Percentiles rank a stretch among this genome's conserved stretches.
Conservation (phyloP, 2,888 invertebrate species). For the Harpalus rufipes region DNA sequence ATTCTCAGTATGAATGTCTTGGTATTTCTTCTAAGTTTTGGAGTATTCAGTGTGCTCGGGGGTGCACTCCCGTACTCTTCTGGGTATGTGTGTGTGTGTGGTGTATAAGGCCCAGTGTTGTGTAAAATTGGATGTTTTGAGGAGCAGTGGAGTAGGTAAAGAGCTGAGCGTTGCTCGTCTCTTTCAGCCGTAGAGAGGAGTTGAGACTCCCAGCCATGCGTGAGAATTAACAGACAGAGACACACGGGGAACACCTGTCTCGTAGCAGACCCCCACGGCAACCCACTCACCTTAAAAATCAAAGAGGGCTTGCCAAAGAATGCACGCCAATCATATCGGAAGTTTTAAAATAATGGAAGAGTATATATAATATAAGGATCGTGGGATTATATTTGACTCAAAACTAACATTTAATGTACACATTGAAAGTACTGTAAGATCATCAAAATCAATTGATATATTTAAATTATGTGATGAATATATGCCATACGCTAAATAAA, state of each 20-base stretch:
- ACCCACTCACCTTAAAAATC: background rate
- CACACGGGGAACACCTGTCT: conserved; percentile 12
- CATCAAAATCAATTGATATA: too few relatives aligned
- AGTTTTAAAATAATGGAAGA: too few relatives aligned
- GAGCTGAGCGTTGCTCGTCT: conserved; percentile 19
- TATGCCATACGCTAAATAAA: too few relatives aligned
- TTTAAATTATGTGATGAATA: too few relatives aligned
- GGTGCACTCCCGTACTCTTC: too few relatives aligned
- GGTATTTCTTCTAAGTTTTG: too few relatives aligned
- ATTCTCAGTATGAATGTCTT: too few relatives aligned
- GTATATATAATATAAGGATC: too few relatives aligned
- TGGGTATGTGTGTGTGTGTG: background rate
- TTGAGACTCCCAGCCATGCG: conserved; percentile 17
- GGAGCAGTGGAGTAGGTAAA: conserved; percentile 60
- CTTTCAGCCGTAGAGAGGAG: conserved; percentile 45
- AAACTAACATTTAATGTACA: too few relatives aligned
- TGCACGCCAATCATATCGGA: background rate
- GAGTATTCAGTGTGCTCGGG: too few relatives aligned
- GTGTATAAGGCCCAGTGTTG: conserved; percentile 48
- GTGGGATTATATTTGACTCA: too few relatives aligned
- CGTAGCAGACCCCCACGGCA: background rate
- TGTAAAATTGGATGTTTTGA: conserved; percentile 66
- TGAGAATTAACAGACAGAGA: conserved; percentile 47
- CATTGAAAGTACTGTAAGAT: too few relatives aligned
- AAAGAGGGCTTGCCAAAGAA: background rate